Base-by-base conservation (phyloP, 1,140 invertebrate genomes). In the Drosophila grimshawi region DNA sequence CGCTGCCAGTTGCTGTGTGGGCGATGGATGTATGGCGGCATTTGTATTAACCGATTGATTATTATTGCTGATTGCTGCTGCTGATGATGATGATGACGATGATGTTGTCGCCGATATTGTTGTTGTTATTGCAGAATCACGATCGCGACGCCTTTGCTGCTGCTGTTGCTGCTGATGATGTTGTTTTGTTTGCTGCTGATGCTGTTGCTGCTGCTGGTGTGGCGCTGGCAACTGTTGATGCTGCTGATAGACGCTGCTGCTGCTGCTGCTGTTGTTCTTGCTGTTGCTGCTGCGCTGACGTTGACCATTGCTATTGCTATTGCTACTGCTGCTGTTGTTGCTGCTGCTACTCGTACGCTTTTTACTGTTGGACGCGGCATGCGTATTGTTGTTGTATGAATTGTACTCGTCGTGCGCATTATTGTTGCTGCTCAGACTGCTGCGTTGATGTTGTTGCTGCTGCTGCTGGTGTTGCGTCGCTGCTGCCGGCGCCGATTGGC, bases 1-100 rank as follows among this genome's bases (percentile, higher is more conserved):
- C 8, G 80, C 86, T 4, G 89, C 89, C 49, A 91, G 35, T 66
- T 91, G 86, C 59, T 91, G 90, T 51, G 89, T 89, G 35, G 89
- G 89, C 51, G 89, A 91, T 7, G 90, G 81, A 74, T 92, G 91
- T 53, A 90, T 89, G 41, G 74, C 66, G 37, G 73, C 52, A 35
- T 53, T 35, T n/a, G 33, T 63, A 27, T 35, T 19, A 19, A 19
- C 19, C 19, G n/a, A 35, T 43, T 45, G 41, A 27, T 61, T 33
- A 27, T 27, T 65, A 41, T 6, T 51, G 56, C 4, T 60, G 76
- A 8, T 46, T n/a, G 29, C n/a, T 27, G 37, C 39, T 51, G 30
- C 4, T 19, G 59, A 7, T 45, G 29, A 32, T 51, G 29, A 33
- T 35, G 35, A 27, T 56, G 11, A 33, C 11, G 35, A 27, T 56